Percentiles rank a stretch among this genome's conserved stretches.
Evolutionary conservation across 2,888 invertebrate species (phyloP).

Genomic region (Cheilosia scutellata): DNA sequence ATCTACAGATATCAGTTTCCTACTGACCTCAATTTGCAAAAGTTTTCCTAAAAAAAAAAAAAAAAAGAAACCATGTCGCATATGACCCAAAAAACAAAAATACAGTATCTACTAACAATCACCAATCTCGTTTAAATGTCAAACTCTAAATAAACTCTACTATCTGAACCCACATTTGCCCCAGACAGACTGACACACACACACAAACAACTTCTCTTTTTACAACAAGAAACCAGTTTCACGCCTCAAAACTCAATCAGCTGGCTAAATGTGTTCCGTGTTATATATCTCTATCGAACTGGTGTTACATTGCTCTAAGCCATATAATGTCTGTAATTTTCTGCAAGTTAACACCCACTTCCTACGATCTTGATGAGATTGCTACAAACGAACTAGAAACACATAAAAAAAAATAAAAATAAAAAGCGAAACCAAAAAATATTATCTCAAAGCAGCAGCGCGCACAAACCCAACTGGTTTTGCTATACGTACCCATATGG

Average conservation of each 20-base stretch:
- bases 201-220: slow-evolving; percentile 12
- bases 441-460: slow-evolving; percentile 37
- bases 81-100: slow-evolving; percentile 25
- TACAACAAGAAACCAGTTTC: slow-evolving; percentile 39
- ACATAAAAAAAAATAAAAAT: slow-evolving; percentile 20
- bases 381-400: slow-evolving; percentile 43
- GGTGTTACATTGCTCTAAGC: slow-evolving; percentile 59
- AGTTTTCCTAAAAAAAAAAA: background rate
- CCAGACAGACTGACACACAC: slow-evolving; percentile 1
- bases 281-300: slow-evolving; percentile 37
- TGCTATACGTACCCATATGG: slow-evolving; percentile 1
- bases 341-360: slow-evolving; percentile 76
- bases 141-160: slow-evolving; percentile 34
- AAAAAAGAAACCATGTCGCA: background rate
- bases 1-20: background rate
- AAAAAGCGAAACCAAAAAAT: slow-evolving; percentile 14
- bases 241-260: slow-evolving; percentile 67
- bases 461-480: slow-evolving; percentile 54
- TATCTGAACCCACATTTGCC: slow-evolving; percentile 28
- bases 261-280: slow-evolving; percentile 65
- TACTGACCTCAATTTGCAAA: slow-evolving; percentile 3
- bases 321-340: slow-evolving; percentile 66
- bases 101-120: slow-evolving; percentile 14
- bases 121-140: slow-evolving; percentile 47
- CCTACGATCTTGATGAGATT: slow-evolving; percentile 74